Evolutionary conservation across 2,797 vertebrate genomes (phyloP).

Genomic region (Fratercula arctica): DNA sequence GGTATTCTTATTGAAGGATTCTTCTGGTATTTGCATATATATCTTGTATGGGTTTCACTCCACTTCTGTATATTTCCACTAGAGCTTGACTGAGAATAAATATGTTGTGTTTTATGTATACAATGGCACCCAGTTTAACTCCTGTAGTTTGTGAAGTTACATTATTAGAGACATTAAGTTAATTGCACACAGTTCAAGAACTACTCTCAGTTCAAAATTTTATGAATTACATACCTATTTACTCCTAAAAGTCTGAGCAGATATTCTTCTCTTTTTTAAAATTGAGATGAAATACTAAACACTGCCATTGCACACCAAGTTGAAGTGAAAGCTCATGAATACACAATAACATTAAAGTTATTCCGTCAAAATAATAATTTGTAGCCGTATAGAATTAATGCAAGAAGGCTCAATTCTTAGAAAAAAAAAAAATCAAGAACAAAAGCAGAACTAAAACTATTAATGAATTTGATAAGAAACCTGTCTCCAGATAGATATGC

Average conservation of each 20-base stretch:
- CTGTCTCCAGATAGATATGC: background rate
- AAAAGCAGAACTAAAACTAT: background rate
- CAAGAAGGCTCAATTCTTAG: background rate
- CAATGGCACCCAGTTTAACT: background rate
- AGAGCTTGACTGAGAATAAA: background rate
- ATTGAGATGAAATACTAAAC: background rate
- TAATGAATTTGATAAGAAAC: background rate
- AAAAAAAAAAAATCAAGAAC: background rate
- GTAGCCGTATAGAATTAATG: background rate
- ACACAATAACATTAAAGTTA: background rate
- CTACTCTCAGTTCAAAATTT: background rate
- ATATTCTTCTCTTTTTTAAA: background rate
- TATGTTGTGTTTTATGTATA: background rate
- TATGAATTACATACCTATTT: background rate
- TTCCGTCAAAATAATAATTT: background rate
- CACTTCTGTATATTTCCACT: background rate
- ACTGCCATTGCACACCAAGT: background rate
- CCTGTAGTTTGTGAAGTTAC: background rate
- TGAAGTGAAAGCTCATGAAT: background rate
- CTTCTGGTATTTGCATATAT: background rate
- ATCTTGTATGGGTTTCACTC: background rate
- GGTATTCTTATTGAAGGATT: background rate
- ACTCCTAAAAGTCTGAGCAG: background rate
- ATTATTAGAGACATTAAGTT: background rate
- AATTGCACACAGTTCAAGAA: background rate